Evolutionary conservation across 2,888 invertebrate genomes (phyloP), one percentile per base, ranked within the genome.

Genomic region (Eucera pruinosa): DNA sequence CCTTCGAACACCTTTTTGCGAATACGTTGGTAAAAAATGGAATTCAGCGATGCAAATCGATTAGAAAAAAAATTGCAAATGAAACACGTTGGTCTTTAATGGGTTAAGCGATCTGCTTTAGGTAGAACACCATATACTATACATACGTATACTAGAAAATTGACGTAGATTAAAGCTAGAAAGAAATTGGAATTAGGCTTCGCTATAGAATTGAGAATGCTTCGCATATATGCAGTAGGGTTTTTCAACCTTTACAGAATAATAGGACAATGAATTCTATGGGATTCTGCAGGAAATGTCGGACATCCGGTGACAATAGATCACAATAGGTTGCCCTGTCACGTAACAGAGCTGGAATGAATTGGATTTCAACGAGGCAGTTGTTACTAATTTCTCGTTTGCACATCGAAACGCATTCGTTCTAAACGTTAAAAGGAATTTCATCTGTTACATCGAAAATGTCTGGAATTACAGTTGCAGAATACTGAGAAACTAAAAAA

Each of bases 281-380:
- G 64, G 79, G 55, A 57, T 76, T 79, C 54, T 60, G 52, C 69
- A 72, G 67, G 79, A 73, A 80, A 74, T 61, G 66, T 78, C 80
- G 83, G 84, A 81, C 80, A 80, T 84, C 71, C 82, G 80, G 66
- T 66, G 54, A 80, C 83, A 78, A 80, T 80, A 65, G 69, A 39
- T 50, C 13, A 71, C 62, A 73, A 58, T 52, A 61, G 71, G 13
- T 18, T 50, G 57, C 20, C 33, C 67, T 72, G 70, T 71, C 60
- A 61, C 58, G 65, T 54, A 55, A 64, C 54, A 43, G 47, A 47
- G 43, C 54, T 52, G 23, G 45, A 41, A 58, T 18, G 39, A 61
- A 76, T 67, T 65, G 55, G 70, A 52, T 73, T 62, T 47, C 65
- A 43, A 58, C 47, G 41, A 60, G 23, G 45, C 23, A 41, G n/a